These are phyloP conservation scores for Clarias laeviceps DNA, from an alignment of 2,797 vertebrate species.

Conservation along the genomic window DNA sequence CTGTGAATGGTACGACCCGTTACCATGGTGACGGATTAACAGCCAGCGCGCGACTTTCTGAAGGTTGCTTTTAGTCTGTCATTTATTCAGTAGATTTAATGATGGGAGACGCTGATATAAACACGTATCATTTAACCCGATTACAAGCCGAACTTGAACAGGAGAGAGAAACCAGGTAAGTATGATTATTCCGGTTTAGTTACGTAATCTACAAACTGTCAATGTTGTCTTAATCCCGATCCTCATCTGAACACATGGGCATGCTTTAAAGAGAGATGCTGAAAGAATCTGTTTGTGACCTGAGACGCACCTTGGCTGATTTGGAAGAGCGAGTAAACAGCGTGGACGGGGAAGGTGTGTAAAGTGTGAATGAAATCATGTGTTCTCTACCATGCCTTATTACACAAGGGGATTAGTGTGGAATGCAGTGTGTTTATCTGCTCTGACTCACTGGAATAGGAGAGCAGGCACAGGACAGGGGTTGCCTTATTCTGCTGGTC, in stretches of 20 bases:
- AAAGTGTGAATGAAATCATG: too few species aligned
- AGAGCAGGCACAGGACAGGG: neutral
- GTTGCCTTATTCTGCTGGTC: neutral
- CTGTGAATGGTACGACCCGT: neutral
- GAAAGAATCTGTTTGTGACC: constrained; percentile 78
- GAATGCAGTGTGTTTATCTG: neutral
- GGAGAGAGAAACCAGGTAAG: constrained; percentile 73
- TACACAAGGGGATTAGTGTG: neutral
- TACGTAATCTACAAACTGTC: neutral
- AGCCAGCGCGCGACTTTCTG: neutral
- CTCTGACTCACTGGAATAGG: neutral
- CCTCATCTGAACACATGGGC: neutral
- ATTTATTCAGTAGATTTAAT: constrained; percentile 38
- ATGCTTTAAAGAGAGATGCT: constrained; percentile 76
- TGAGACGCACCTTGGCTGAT: constrained; percentile 76
- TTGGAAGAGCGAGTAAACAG: constrained; percentile 78
- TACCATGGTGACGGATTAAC: constrained; percentile 64
- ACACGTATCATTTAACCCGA: constrained; percentile 56
- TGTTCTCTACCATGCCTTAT: neutral
- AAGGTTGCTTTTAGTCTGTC: neutral
- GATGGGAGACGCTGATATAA: constrained; percentile 57
- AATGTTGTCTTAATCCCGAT: neutral
- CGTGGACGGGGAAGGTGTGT: constrained; percentile 79
- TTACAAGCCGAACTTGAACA: constrained; percentile 69
- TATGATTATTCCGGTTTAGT: constrained; percentile 24